Base-by-base conservation (phyloP, 2,888 invertebrate genomes). In the Chrysodeixis includens region DNA sequence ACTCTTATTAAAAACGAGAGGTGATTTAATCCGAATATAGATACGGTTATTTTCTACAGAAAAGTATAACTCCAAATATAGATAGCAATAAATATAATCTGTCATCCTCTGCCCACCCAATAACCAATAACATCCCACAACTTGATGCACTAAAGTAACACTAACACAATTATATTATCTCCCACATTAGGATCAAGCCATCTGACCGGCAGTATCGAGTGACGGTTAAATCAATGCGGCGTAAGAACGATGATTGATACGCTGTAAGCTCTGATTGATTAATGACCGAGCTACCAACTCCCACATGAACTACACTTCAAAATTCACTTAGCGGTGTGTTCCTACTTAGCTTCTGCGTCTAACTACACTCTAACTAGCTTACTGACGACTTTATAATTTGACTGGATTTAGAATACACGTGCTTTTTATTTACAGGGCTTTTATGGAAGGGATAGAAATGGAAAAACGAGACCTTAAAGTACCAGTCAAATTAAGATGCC, bases 311-410 rank as follows among this genome's bases (percentile, higher is more conserved):
- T 81, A 69, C 71, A 69, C 74, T 81, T 85, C 83, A 81, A 83
- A 87, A 83, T 85, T 85, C 79, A 84, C 83, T 86, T 82, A 81
- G 58, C 71, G 71, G 52, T 81, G 61, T 71, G 63, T 70, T 73
- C 72, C 73, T 73, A 75, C 73, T 79, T 75, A 70, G 49, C 46
- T 10, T 12, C 18, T 46, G 60, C 55, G 44, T 59, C 58, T 40
- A 80, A 72, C 69, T 66, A 68, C 56, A 55, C 56, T 44, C 32
- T 72, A 52, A 63, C 60, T 49, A 20, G 32, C 35, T 32, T 55
- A 58, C 68, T 75, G 69, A 78, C 53, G 63, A 81, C 58, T 75
- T 69, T 35, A 71, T 67, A 73, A 59, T 76, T 56, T 52, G 30
- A n/a, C 26, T 10, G 40, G 9, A 26, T 18, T 49, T 49, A 49